phyloP scores from a whole-genome alignment of 2,888 invertebrate species.

The Spialia ferax region DNA sequence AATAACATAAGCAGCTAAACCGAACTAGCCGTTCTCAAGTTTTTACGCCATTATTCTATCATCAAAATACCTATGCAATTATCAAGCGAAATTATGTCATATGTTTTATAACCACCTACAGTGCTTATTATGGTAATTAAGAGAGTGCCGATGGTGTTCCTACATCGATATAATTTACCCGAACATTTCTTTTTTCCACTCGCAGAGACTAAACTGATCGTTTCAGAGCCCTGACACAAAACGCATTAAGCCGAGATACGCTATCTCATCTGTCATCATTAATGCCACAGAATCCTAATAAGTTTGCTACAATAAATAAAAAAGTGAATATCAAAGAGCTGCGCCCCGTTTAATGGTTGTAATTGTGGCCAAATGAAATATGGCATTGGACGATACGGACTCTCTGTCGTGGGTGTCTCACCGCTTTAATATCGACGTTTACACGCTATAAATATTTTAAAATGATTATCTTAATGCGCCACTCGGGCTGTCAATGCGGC shows the following conservation, averaged over 20 bases:
- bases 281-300: conserved; percentile 84
- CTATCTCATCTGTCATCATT: conserved; percentile 85
- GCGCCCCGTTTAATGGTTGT: conserved; percentile 83
- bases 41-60: too few relatives aligned
- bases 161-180: conserved; percentile 63
- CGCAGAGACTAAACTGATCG: conserved; percentile 60
- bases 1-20: too few relatives aligned
- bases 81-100: conserved; percentile 35
- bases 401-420: conserved; percentile 78
- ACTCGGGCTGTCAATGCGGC: conserved; percentile 63
- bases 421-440: conserved; percentile 78
- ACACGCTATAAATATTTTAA: conserved; percentile 80
- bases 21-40: too few relatives aligned
- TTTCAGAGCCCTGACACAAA: conserved; percentile 63
- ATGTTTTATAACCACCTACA: conserved; percentile 35
- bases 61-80: too few relatives aligned
- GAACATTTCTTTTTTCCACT: conserved; percentile 58
- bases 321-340: conserved; percentile 79
- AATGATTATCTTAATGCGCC: conserved; percentile 74
- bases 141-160: conserved; percentile 30
- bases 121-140: conserved; percentile 36
- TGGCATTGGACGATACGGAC: conserved; percentile 66
- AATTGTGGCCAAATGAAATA: conserved; percentile 84
- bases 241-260: conserved; percentile 73
- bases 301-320: conserved; percentile 83